These are phyloP conservation scores for Lates japonicus DNA, from an alignment of 2,797 vertebrate species.

Conservation along the genomic window DNA sequence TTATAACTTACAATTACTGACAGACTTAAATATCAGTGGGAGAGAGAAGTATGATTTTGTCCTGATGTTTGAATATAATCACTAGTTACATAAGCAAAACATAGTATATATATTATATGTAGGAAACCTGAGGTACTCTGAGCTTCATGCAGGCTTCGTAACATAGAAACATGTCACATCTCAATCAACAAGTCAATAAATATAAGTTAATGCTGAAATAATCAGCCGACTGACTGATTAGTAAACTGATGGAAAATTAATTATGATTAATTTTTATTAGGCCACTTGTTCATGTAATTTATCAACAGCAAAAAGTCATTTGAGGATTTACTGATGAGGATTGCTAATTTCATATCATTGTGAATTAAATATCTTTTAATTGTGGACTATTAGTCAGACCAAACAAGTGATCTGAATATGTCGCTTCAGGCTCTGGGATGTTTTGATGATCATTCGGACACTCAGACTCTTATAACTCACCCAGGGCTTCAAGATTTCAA, in stretches of 20 bases:
- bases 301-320: no score
- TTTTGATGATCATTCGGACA: background rate
- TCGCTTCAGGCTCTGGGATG: no score
- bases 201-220: background rate
- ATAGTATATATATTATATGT: background rate
- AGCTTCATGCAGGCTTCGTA: background rate
- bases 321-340: no score
- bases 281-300: background rate
- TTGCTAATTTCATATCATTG: background rate
- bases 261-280: background rate
- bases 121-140: background rate
- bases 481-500: background rate
- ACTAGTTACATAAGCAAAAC: background rate
- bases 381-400: no score
- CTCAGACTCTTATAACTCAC: background rate
- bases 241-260: background rate
- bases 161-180: background rate
- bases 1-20: slow-evolving; percentile 64
- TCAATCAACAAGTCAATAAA: background rate
- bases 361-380: no score
- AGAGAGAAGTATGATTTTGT: slow-evolving; percentile 5
- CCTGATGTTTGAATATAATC: background rate
- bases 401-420: no score
- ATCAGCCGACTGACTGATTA: background rate
- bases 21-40: slow-evolving; percentile 41